These are phyloP conservation scores for Nomada fabriciana DNA, from an alignment of 2,888 invertebrate species.

Conservation along the genomic window DNA sequence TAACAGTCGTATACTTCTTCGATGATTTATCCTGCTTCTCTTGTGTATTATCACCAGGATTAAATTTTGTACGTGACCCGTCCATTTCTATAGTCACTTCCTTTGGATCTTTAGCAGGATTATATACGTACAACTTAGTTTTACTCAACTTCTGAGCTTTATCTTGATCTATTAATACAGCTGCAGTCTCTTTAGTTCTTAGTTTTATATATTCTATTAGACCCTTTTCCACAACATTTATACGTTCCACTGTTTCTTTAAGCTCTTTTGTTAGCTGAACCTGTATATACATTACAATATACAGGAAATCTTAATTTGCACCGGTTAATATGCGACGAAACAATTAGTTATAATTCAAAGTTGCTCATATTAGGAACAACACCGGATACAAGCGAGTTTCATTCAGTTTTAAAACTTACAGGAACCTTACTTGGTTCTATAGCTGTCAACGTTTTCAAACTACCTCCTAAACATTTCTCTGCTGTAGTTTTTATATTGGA, in stretches of 20 bases:
- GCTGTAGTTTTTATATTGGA: conserved; percentile 88
- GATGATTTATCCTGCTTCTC: conserved; percentile 39
- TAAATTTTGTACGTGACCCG: neutral
- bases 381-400: neutral
- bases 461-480: conserved; percentile 74
- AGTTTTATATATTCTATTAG: conserved; percentile 87
- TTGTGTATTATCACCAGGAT: conserved; percentile 6
- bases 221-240: conserved; percentile 90
- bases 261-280: conserved; percentile 84
- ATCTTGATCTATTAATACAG: conserved; percentile 49
- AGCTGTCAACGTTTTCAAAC: conserved; percentile 73
- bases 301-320: conserved; percentile 54
- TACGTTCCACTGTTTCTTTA: conserved; percentile 87
- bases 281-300: conserved; percentile 69
- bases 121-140: conserved; percentile 72
- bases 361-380: neutral
- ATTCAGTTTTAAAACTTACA: conserved; percentile 77
- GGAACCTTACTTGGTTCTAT: conserved; percentile 82
- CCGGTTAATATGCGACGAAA: neutral
- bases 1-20: conserved; percentile 80
- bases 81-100: conserved; percentile 65
- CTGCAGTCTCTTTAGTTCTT: conserved; percentile 70
- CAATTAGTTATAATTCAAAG: neutral
- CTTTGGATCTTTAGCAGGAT: conserved; percentile 80
- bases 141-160: conserved; percentile 14